Base-by-base conservation (phyloP, 2,888 invertebrate species). In the Lasioglossum marginatum region DNA sequence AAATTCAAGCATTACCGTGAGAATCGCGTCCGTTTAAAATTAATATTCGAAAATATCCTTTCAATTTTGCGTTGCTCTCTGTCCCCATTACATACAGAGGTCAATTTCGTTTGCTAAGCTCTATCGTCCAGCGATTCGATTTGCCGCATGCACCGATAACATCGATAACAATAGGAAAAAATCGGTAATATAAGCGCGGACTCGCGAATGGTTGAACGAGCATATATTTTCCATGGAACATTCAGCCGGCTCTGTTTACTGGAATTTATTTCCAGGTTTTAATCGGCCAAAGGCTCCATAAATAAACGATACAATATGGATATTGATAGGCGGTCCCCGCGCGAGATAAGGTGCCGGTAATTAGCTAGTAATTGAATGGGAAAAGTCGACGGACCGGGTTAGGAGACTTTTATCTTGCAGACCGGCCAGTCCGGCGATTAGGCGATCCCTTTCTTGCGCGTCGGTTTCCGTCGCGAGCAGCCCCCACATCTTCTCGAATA, bases 371-470 rank as follows among this genome's bases (percentile, higher is more conserved):
- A 79, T 34, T 34, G 76, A 73, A 68, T 72, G 31, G 34, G 12
- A 19, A 4, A 4, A 57, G 43, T 71, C 34, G 31, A 86, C 84
- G 66, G 45, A 91, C 91, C 89, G 87, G 40, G 82, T 57, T 60
- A 91, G 89, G 52, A 84, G 87, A 27, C 75, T 74, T 27, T 85
- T 83, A 73, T 91, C 87, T 78, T 80, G 87, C 43, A 87, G 79
- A 43, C 83, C 79, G 23, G 91, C 84, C 85, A 91, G 78, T 5
- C 88, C 91, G 31, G 87, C 77, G 57, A 91, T 85, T 68, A 91
- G 70, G 6, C 90, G 87, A 63, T 91, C 91, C 71, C 82, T 90
- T 76, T 91, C 91, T 76, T 91, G 90, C 0, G 81, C 85, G 79
- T 91, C 88, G 37, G 40, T 86, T 81, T 91, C 87, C 40, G 27